phyloP scores from a whole-genome alignment of 2,888 invertebrate species.

The Noctua janthina region DNA sequence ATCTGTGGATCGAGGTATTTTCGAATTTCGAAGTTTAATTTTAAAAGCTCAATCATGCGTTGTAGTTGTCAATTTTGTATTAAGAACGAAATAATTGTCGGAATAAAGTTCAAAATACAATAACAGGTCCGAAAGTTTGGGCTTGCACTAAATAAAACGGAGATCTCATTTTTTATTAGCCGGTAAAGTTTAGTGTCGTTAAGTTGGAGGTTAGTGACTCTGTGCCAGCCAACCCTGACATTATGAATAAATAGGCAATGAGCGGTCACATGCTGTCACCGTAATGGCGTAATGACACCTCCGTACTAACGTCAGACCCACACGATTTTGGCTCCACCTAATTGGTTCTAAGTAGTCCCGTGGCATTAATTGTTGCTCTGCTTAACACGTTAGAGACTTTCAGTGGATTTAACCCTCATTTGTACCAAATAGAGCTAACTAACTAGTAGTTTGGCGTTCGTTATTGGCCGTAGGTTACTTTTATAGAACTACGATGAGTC shows the following conservation, averaged over 20 bases:
- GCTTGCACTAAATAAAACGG: not conserved
- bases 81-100: not conserved
- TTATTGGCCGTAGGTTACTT: not conserved
- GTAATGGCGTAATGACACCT: not conserved
- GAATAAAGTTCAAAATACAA: not conserved
- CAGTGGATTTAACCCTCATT: slow-evolving; percentile 25
- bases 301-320: not conserved
- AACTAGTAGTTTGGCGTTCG: not conserved
- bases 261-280: slow-evolving; percentile 6
- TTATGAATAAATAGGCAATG: not conserved
- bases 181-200: not conserved
- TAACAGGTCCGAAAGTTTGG: not conserved
- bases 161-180: not conserved
- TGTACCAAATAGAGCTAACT: not conserved
- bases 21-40: not conserved
- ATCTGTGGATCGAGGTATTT: not conserved
- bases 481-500: not conserved
- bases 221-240: not conserved
- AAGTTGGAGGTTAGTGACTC: not conserved
- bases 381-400: slow-evolving; percentile 15
- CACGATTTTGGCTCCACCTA: slow-evolving; percentile 23
- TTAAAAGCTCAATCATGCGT: too few species aligned
- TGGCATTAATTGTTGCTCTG: slow-evolving; percentile 9
- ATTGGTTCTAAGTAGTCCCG: slow-evolving; percentile 35
- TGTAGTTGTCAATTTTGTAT: not conserved